phyloP scores from a whole-genome alignment of 1,140 invertebrate genomes.

The Tenebrio molitor region DNA sequence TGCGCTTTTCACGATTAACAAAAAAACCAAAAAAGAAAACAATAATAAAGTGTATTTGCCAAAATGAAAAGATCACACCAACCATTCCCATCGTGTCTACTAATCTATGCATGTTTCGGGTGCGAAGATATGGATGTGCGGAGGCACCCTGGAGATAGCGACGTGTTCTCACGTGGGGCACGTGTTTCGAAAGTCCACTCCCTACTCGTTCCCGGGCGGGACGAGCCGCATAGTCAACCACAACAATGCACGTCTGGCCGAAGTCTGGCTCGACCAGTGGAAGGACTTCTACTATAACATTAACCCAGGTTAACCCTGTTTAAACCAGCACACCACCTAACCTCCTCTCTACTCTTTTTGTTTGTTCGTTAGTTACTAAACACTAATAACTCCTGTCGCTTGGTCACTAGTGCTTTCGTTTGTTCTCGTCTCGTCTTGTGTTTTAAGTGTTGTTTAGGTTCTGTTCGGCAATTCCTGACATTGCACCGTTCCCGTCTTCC shows the following conservation, averaged over 20 bases:
- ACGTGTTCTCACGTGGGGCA: constrained; percentile 98
- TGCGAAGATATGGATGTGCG: constrained; percentile 96
- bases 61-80: too few species aligned
- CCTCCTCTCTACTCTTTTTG: neutral
- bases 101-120: constrained; percentile 31
- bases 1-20: constrained; percentile 13
- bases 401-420: constrained; percentile 13
- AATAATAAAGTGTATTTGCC: too few species aligned
- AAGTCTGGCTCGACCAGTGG: constrained; percentile 99
- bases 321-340: constrained; percentile 15
- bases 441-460: constrained; percentile 43
- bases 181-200: constrained; percentile 98
- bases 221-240: constrained; percentile 98
- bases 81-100: constrained; percentile 27
- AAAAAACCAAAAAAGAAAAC: too few species aligned
- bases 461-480: constrained; percentile 27
- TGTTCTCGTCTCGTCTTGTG: neutral
- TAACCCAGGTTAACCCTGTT: constrained; percentile 83
- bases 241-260: constrained; percentile 96
- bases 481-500: constrained; percentile 21
- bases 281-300: constrained; percentile 98
- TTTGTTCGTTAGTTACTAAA: constrained; percentile 24
- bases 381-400: constrained; percentile 20
- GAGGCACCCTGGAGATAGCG: constrained; percentile 94
- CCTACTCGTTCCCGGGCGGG: constrained; percentile 99